These are phyloP conservation scores for Watsonalla binaria DNA, from an alignment of 2,888 invertebrate genomes.

Conservation along the genomic window DNA sequence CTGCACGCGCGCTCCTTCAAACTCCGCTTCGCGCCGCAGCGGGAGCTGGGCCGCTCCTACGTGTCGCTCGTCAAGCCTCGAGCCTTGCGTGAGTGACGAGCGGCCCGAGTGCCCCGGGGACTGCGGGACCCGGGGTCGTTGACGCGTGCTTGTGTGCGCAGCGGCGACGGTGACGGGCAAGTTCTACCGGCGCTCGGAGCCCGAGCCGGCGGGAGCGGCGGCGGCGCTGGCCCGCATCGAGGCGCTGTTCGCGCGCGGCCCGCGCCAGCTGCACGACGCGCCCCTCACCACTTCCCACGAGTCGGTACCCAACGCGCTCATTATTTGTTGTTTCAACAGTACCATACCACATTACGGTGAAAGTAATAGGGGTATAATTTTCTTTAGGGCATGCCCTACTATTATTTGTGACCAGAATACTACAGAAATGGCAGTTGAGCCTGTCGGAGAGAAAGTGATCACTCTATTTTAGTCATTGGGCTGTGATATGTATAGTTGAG, in stretches of 20 bases:
- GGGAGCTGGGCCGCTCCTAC: conserved; percentile 63
- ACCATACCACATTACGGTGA: too few relatives aligned
- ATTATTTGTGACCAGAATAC: too few relatives aligned
- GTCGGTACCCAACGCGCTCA: conserved; percentile 19
- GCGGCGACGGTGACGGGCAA: conserved; percentile 57
- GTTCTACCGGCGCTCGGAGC: conserved; percentile 33
- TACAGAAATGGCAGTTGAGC: too few relatives aligned
- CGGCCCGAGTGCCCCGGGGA: too few relatives aligned
- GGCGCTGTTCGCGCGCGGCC: conserved; percentile 38
- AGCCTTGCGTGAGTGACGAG: conserved; percentile 43
- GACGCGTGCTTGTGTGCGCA: conserved; percentile 19
- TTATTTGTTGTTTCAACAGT: neutral
- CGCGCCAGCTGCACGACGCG: conserved; percentile 29
- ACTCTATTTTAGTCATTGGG: too few relatives aligned
- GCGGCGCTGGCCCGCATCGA: conserved; percentile 31
- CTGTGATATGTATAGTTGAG: too few relatives aligned
- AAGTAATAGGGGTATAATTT: too few relatives aligned
- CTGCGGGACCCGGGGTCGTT: neutral
- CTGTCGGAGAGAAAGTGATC: too few relatives aligned
- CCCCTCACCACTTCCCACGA: conserved; percentile 45
- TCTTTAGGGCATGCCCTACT: too few relatives aligned
- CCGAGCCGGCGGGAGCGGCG: conserved; percentile 9
- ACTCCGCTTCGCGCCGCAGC: conserved; percentile 59
- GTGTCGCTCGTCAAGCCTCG: conserved; percentile 56
- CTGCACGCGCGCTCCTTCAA: conserved; percentile 50